Evolutionary conservation across 2,113 vertebrate genomes (phyloP).

Genomic region (Psittacula cyanocephala): DNA sequence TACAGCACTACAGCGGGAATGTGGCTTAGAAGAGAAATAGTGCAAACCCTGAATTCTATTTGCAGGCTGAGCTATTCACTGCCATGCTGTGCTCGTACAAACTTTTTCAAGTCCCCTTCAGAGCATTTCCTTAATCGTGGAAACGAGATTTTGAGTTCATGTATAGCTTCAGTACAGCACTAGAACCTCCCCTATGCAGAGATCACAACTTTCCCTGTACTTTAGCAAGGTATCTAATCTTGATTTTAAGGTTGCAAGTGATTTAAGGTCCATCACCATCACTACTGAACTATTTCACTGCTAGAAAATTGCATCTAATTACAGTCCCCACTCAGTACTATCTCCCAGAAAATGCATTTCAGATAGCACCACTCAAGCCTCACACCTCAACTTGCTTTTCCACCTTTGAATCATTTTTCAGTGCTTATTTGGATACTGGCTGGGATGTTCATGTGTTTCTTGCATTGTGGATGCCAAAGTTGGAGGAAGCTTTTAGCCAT

Average conservation of each 20-base stretch:
- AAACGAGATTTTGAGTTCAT: not conserved
- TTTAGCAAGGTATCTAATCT: not conserved
- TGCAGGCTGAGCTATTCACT: not conserved
- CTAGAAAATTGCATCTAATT: constrained; percentile 15
- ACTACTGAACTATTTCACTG: not conserved
- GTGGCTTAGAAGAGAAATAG: not conserved
- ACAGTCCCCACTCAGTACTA: not conserved
- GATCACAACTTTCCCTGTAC: not conserved
- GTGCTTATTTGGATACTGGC: not conserved
- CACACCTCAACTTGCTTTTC: not conserved
- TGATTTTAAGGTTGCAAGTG: not conserved
- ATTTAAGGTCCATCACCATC: not conserved
- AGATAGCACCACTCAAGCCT: not conserved
- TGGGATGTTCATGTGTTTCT: not conserved
- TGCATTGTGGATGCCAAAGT: not conserved
- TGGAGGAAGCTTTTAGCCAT: not conserved
- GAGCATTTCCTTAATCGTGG: not conserved
- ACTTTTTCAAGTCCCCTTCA: not conserved
- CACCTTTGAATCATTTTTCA: not conserved
- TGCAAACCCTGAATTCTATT: not conserved
- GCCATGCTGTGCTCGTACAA: not conserved
- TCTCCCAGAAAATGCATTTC: not conserved
- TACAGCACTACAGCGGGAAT: not conserved
- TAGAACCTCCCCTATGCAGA: not conserved
- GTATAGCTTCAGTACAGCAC: not conserved